Conservation (phyloP, 2,797 vertebrate species). For the Danio jaintianensis region DNA sequence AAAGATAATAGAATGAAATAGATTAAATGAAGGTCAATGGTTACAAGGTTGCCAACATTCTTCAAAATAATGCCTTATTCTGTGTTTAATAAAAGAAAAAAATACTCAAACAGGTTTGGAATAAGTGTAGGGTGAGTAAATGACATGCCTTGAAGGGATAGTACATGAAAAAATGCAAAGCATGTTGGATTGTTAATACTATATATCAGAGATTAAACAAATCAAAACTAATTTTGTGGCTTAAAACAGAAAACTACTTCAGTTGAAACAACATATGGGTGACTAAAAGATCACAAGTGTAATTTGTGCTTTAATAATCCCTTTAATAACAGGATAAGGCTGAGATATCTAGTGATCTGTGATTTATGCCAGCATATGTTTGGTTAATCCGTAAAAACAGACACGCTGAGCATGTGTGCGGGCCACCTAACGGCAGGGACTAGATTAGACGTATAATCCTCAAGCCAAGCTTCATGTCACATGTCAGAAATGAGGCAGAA, state of each 20-base stretch:
- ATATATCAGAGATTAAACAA: too few species aligned
- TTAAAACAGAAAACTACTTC: neutral
- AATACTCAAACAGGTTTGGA: too few species aligned
- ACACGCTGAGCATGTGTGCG: neutral
- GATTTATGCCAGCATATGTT: neutral
- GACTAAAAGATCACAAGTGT: neutral
- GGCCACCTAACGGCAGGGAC: constrained; percentile 30
- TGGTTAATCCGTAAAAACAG: neutral
- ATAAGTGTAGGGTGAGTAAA: too few species aligned
- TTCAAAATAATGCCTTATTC: too few species aligned
- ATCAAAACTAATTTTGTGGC: neutral
- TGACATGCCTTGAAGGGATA: too few species aligned
- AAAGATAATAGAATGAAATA: too few species aligned
- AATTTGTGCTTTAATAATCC: neutral
- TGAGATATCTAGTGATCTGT: constrained; percentile 1
- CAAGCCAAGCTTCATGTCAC: constrained; percentile 30
- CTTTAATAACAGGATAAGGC: neutral
- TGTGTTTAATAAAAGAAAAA: too few species aligned
- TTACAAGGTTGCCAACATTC: too few species aligned
- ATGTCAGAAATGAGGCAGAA: constrained; percentile 44
- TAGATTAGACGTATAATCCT: constrained; percentile 42
- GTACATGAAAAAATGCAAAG: too few species aligned
- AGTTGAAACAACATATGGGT: neutral
- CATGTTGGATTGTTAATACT: too few species aligned
- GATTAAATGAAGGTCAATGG: too few species aligned